Conservation (phyloP, 2,113 vertebrate genomes). For the Pseudonaja textilis region DNA sequence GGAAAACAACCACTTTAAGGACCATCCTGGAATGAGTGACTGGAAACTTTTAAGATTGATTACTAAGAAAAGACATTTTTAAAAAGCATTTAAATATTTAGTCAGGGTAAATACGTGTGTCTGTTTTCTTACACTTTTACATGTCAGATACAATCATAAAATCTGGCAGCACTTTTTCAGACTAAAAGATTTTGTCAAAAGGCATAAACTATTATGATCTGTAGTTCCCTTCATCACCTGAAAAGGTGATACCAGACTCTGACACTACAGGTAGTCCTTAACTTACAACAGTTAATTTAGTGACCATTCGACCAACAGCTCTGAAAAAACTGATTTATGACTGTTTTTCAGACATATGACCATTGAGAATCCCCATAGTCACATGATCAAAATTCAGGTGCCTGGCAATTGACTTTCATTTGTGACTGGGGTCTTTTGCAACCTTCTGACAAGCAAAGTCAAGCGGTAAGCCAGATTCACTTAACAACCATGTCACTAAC, state of each 20-base stretch:
- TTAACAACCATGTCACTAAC: not conserved
- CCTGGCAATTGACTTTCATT: not conserved
- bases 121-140: not conserved
- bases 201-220: not conserved
- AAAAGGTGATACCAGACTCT: not conserved
- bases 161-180: not conserved
- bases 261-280: not conserved
- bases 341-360: not conserved
- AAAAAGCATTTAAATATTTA: conserved; percentile 5
- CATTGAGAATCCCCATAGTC: not conserved
- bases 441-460: not conserved
- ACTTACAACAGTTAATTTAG: not conserved
- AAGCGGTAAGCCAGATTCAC: not conserved
- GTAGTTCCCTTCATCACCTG: not conserved
- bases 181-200: not conserved
- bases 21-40: not conserved
- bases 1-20: not conserved
- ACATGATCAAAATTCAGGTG: not conserved
- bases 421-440: not conserved
- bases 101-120: accelerated
- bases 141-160: not conserved
- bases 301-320: not conserved
- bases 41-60: not conserved
- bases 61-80: conserved; percentile 16
- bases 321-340: not conserved